Conservation (phyloP, 2,113 vertebrate species). For the Rhinoptilus africanus region DNA sequence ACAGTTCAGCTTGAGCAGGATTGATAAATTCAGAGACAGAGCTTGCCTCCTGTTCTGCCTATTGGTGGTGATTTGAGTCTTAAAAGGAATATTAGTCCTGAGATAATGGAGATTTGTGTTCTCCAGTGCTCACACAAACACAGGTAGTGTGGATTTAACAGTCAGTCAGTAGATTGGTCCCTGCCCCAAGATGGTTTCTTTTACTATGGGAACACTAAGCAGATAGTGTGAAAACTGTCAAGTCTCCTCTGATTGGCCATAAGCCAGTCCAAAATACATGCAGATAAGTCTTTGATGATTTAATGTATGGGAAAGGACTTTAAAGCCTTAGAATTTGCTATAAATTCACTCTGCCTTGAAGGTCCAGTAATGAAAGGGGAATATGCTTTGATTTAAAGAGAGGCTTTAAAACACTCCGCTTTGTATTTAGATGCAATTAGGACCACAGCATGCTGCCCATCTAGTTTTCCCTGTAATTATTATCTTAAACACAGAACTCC, state of each 20-base stretch:
- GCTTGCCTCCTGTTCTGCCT: background rate
- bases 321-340: slow-evolving; percentile 49
- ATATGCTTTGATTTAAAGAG: slow-evolving; percentile 41
- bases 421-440: slow-evolving; percentile 64
- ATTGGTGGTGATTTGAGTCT: background rate
- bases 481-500: slow-evolving; percentile 25
- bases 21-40: background rate
- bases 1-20: background rate
- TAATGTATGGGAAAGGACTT: slow-evolving; percentile 25
- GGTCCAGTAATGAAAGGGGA: slow-evolving; percentile 48
- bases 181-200: background rate
- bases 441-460: slow-evolving; percentile 2
- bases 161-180: background rate
- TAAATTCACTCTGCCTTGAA: slow-evolving; percentile 36
- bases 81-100: background rate
- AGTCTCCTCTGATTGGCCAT: background rate
- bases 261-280: background rate
- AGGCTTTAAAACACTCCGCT: background rate
- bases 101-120: background rate
- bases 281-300: slow-evolving; percentile 38
- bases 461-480: slow-evolving; percentile 56
- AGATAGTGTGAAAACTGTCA: background rate
- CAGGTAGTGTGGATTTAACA: background rate
- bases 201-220: background rate
- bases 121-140: background rate